Percentiles rank a stretch among this genome's conserved stretches.
Conservation (phyloP, 2,797 vertebrate genomes). For the Etheostoma nigrum region DNA sequence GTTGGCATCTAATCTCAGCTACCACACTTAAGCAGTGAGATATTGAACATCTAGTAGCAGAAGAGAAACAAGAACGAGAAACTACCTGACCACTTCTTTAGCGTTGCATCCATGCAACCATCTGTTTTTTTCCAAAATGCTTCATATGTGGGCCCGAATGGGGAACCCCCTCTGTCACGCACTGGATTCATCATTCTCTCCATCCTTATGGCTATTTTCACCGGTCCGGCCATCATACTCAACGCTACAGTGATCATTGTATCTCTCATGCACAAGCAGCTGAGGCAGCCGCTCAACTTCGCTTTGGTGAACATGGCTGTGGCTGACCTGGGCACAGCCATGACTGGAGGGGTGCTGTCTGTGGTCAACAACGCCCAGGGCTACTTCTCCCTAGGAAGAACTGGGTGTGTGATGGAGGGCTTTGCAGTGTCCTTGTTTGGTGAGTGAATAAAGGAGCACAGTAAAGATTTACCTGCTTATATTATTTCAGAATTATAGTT, state of each 20-base stretch:
- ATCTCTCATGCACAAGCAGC: constrained; percentile 80
- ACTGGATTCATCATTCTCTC: constrained; percentile 77
- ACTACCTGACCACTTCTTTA: background rate
- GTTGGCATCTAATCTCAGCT: constrained; percentile 62
- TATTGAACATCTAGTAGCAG: constrained; percentile 34
- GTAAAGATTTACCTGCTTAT: background rate
- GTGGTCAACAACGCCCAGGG: constrained; percentile 83
- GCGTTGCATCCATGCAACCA: constrained; percentile 49
- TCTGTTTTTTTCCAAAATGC: constrained; percentile 47
- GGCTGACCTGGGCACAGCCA: constrained; percentile 80
- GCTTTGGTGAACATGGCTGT: constrained; percentile 85
- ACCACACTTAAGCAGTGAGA: constrained; percentile 32
- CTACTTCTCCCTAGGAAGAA: constrained; percentile 80
- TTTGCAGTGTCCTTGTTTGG: constrained; percentile 84
- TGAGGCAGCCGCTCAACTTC: constrained; percentile 83
- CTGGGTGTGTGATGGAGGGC: constrained; percentile 83
- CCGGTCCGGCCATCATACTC: constrained; percentile 76
- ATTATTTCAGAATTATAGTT: background rate
- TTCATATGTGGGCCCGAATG: constrained; percentile 41
- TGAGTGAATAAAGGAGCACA: constrained; percentile 62
- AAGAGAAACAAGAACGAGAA: constrained; percentile 8
- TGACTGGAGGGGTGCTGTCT: constrained; percentile 80
- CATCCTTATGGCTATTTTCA: constrained; percentile 80
- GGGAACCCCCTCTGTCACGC: constrained; percentile 71
- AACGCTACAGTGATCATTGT: constrained; percentile 81